phyloP scores from a whole-genome alignment of 2,888 invertebrate species.

The Ophion ventricosus region DNA sequence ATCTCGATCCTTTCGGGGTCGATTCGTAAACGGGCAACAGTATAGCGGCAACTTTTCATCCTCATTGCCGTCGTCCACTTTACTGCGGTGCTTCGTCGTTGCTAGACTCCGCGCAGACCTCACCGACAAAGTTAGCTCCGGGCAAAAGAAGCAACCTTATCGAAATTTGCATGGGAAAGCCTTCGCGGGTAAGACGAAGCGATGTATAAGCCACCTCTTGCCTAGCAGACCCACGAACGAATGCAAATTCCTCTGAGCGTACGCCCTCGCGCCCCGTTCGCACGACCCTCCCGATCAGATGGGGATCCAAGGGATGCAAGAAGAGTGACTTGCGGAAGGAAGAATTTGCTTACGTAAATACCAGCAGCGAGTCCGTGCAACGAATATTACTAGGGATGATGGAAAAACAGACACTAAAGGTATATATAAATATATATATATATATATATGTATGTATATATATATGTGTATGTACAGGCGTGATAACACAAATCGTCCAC shows the following conservation, averaged over 20 bases:
- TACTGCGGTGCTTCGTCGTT: conserved; percentile 19
- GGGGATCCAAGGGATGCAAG: not conserved
- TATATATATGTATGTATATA: not conserved
- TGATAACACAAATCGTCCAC: conserved; percentile 11
- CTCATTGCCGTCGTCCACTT: not conserved
- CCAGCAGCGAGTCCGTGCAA: conserved; percentile 58
- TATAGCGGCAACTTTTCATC: not conserved
- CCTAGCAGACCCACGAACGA: conserved; percentile 66
- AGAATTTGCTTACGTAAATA: conserved; percentile 78
- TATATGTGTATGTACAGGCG: not conserved
- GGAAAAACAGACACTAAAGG: conserved; percentile 25
- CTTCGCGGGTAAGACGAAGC: conserved; percentile 72
- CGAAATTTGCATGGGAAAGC: conserved; percentile 78
- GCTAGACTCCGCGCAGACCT: conserved; percentile 44
- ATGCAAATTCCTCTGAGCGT: conserved; percentile 77
- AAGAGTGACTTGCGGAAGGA: conserved; percentile 57
- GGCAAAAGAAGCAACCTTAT: conserved; percentile 55
- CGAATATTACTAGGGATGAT: conserved; percentile 54
- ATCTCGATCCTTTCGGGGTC: not conserved
- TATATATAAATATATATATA: not conserved
- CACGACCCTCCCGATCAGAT: not conserved
- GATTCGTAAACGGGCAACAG: not conserved
- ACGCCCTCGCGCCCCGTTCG: not conserved
- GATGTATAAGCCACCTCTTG: conserved; percentile 73
- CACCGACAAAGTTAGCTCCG: conserved; percentile 53